Base-by-base conservation (phyloP, 2,888 invertebrate genomes). In the Drosophila pseudotakahashii region DNA sequence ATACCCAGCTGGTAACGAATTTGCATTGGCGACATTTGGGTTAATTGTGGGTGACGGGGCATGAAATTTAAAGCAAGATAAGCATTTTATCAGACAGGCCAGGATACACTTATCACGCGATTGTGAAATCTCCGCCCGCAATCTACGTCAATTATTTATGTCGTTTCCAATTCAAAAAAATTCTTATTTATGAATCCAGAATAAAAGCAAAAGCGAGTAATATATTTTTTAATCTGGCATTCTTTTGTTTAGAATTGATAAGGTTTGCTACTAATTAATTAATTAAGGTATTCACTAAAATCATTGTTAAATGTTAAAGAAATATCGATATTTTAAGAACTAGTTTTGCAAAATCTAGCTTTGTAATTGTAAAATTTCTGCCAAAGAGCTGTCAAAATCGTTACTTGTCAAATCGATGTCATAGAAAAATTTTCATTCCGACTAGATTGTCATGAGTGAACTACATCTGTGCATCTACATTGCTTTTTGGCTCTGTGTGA, bases 41-140 rank as follows among this genome's bases (percentile, higher is more conserved):
- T 71, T 71, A 71, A 71, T 71, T 71, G 73, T 36, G 73, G 45
- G 73, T 64, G 73, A 71, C 73, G 50, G 45, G 47, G 71, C 71
- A 47, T 51, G 51, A 73, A 63, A 71, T 57, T 57, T 55, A 13
- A 41, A 52, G 30, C 37, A 51, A 48, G 73, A 71, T 71, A 71
- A 57, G 55, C 7, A 16, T 54, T 53, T 66, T 54, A 55, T 52
- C 30, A 34, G 39, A 34, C 26, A 39, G 34, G 50, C 26, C 44
- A 41, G 50, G 37, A 36, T 48, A 50, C 32, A 44, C 39, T 66
- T 48, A 41, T 53, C 62, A 42, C 7, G 45, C 36, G 41, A 69
- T 60, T 60, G 69, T 47, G 30, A 47, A 60, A 52, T 60, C 39
- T 67, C 6, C 19, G 39, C 9, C 10, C n/a, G 32, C 26, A 47